Conservation (phyloP, 2,888 invertebrate genomes). For the Lasioglossum zephyrum region DNA sequence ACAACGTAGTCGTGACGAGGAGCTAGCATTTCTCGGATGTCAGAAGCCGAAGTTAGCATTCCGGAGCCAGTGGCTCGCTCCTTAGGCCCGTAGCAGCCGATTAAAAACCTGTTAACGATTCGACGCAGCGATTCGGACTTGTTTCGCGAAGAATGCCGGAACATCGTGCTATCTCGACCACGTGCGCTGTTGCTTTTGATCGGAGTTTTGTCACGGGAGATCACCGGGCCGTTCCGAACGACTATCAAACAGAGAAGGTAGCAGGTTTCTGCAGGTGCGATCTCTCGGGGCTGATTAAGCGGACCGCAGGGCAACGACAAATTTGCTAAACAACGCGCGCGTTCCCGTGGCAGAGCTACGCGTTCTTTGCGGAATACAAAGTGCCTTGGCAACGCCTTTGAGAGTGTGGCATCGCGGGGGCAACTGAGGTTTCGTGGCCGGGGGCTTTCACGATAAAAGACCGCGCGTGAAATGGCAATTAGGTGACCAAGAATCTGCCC, state of each 20-base stretch:
- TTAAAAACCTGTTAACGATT: constrained; percentile 49
- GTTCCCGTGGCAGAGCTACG: constrained; percentile 34
- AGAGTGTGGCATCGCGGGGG: constrained; percentile 44
- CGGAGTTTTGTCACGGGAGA: constrained; percentile 36
- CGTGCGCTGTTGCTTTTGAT: constrained; percentile 40
- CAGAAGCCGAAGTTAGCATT: constrained; percentile 22
- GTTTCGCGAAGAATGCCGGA: constrained; percentile 50
- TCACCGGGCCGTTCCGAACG: constrained; percentile 34
- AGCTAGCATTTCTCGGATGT: constrained; percentile 7
- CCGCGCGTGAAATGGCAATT: constrained; percentile 62
- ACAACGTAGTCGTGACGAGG: too few relatives aligned
- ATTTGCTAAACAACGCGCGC: constrained; percentile 65
- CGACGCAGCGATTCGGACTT: constrained; percentile 53
- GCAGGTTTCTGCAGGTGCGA: constrained; percentile 49
- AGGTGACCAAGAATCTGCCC: constrained; percentile 43
- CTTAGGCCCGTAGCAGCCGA: constrained; percentile 21
- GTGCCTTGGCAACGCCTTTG: constrained; percentile 63
- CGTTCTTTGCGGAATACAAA: constrained; percentile 61
- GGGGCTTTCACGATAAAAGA: constrained; percentile 57
- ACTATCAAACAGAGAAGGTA: constrained; percentile 37
- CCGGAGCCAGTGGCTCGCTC: constrained; percentile 17
- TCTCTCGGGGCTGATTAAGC: constrained; percentile 54
- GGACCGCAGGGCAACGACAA: constrained; percentile 40
- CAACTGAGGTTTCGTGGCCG: constrained; percentile 38
- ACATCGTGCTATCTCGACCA: constrained; percentile 58